Percentiles rank a stretch among this genome's conserved stretches.
Conservation (phyloP, 2,888 invertebrate genomes). For the Sceliomorpha sp. region DNA sequence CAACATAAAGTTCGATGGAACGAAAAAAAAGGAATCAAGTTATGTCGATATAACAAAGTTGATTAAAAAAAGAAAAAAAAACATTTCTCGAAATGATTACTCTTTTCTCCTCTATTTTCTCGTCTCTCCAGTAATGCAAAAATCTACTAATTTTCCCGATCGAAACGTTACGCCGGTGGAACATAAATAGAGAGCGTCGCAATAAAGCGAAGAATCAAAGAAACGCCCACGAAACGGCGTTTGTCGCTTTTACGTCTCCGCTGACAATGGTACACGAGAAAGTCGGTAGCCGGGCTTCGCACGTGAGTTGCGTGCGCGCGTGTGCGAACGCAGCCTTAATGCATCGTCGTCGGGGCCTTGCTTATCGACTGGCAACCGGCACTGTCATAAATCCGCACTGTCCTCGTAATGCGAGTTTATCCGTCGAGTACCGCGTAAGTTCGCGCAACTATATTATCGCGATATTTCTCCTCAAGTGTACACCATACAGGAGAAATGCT, state of each 20-base stretch:
- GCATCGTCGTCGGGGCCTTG: slow-evolving; percentile 54
- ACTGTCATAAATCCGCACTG: slow-evolving; percentile 63
- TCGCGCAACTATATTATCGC: slow-evolving; percentile 62
- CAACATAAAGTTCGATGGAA: too few species aligned
- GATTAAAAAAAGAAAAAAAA: too few species aligned
- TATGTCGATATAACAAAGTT: too few species aligned
- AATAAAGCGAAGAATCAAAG: slow-evolving; percentile 52
- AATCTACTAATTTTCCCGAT: too few species aligned
- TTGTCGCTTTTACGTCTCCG: slow-evolving; percentile 52
- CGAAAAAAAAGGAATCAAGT: too few species aligned
- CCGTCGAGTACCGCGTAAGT: slow-evolving; percentile 63
- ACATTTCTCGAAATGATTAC: too few species aligned
- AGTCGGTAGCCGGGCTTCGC: slow-evolving; percentile 30
- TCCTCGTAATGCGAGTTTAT: slow-evolving; percentile 64
- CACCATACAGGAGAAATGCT: slow-evolving; percentile 33
- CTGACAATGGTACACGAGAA: slow-evolving; percentile 39
- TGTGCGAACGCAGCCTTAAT: slow-evolving; percentile 49
- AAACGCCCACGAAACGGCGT: slow-evolving; percentile 42
- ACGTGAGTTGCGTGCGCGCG: slow-evolving; percentile 50
- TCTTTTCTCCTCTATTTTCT: too few species aligned
- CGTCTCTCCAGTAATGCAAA: too few species aligned
- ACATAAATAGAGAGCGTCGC: slow-evolving; percentile 47
- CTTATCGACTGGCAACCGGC: slow-evolving; percentile 66
- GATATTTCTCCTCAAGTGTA: slow-evolving; percentile 62
- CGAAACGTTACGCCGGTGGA: slow-evolving; percentile 30